A percentile compares a stretch with the other conserved stretches of the same genome.
Conservation (phyloP, 1,140 invertebrate species). For the Mycetomoellerius zeteki region DNA sequence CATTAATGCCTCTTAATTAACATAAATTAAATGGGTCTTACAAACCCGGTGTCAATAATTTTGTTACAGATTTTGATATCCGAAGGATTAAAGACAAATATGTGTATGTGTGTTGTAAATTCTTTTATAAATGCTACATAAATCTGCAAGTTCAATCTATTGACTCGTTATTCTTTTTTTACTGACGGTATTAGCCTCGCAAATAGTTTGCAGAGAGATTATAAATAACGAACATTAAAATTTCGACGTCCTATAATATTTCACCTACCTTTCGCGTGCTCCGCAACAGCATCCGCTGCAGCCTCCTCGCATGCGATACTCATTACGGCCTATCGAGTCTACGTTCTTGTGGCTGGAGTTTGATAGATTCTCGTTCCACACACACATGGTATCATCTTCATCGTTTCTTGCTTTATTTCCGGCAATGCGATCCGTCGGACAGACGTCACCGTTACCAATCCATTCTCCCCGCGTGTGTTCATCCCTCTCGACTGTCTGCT, state of each 20-base stretch:
- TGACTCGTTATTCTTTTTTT: background rate
- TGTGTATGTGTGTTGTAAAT: background rate
- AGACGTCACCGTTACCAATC: slow-evolving; percentile 1
- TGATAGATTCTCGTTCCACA: slow-evolving; percentile 54
- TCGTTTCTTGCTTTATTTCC: slow-evolving; percentile 44
- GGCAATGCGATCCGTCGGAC: slow-evolving; percentile 1
- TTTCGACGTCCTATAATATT: background rate
- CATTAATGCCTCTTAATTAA: too few species aligned
- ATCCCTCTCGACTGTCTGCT: slow-evolving; percentile 10
- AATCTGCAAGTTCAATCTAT: background rate
- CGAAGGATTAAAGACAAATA: too few species aligned
- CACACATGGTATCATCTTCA: slow-evolving; percentile 62
- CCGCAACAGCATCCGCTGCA: slow-evolving; percentile 76
- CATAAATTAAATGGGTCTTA: too few species aligned
- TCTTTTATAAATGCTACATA: slow-evolving; percentile 11
- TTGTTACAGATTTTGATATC: too few species aligned
- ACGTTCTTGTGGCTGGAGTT: background rate
- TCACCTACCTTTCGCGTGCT: slow-evolving; percentile 47
- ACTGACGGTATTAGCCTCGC: background rate
- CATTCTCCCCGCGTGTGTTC: background rate
- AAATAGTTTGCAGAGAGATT: background rate
- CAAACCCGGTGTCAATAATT: too few species aligned
- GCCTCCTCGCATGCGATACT: slow-evolving; percentile 77
- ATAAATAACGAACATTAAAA: background rate
- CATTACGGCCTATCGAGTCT: slow-evolving; percentile 31